Evolutionary conservation across 2,888 invertebrate species (phyloP).

Genomic region (Masnerella sp.): DNA sequence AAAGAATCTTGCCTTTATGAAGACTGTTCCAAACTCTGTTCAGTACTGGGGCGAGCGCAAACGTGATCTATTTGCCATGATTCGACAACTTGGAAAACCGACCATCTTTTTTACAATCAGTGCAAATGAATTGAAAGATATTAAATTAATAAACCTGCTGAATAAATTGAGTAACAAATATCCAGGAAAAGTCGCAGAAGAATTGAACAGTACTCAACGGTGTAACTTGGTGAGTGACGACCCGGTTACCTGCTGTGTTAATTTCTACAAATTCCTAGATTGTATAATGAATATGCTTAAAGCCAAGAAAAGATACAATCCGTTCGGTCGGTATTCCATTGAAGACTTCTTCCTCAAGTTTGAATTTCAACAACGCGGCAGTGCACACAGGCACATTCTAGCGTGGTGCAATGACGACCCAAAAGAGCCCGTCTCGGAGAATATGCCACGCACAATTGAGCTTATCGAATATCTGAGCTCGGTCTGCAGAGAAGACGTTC

Average conservation of each 20-base stretch:
- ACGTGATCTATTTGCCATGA: slow-evolving; percentile 75
- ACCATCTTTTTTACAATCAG: slow-evolving; percentile 75
- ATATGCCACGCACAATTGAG: slow-evolving; percentile 59
- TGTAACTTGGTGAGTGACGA: slow-evolving; percentile 62
- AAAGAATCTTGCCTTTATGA: slow-evolving; percentile 71
- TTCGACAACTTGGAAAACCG: slow-evolving; percentile 73
- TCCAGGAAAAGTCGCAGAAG: slow-evolving; percentile 24
- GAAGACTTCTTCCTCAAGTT: slow-evolving; percentile 61
- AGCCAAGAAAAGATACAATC: too few species aligned
- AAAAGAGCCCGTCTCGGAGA: slow-evolving; percentile 30
- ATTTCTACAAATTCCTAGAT: slow-evolving; percentile 68
- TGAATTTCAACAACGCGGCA: slow-evolving; percentile 59
- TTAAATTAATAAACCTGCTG: slow-evolving; percentile 68
- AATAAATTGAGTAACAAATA: slow-evolving; percentile 65
- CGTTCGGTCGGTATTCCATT: slow-evolving; percentile 49
- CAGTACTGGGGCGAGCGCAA: slow-evolving; percentile 73
- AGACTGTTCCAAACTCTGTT: slow-evolving; percentile 72
- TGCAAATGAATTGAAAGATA: slow-evolving; percentile 75
- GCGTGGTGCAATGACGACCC: slow-evolving; percentile 58
- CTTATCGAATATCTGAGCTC: slow-evolving; percentile 66
- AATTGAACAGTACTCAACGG: slow-evolving; percentile 48
- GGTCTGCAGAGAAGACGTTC: slow-evolving; percentile 61
- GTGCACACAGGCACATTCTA: slow-evolving; percentile 60
- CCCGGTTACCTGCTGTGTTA: slow-evolving; percentile 56
- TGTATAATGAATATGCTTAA: too few species aligned